Conservation (phyloP, 1,140 invertebrate species). For the Brachionus plicatilis region DNA sequence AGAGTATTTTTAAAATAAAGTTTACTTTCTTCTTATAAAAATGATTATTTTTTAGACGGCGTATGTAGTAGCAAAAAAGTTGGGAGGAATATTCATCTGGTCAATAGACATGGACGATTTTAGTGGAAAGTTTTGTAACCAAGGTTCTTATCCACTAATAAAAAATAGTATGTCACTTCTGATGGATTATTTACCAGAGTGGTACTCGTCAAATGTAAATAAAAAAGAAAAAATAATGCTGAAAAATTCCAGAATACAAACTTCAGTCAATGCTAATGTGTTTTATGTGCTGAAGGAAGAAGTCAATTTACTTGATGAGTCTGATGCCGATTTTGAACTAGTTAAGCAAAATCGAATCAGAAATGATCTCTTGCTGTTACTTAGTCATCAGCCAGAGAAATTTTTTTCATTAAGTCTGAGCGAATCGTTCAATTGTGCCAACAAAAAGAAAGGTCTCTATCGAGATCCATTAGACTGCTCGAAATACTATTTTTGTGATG, state of each 20-base stretch:
- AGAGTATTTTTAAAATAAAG: not conserved
- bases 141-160: constrained; percentile 76
- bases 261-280: not conserved
- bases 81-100: constrained; percentile 49
- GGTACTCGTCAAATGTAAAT: constrained; percentile 14
- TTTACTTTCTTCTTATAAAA: not conserved
- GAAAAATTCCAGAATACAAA: not conserved
- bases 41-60: constrained; percentile 61
- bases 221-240: constrained; percentile 12
- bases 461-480: constrained; percentile 33
- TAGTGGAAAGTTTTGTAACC: constrained; percentile 64
- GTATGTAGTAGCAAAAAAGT: constrained; percentile 72
- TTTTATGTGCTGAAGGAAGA: constrained; percentile 33
- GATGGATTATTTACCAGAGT: constrained; percentile 34
- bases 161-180: constrained; percentile 58
- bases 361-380: constrained; percentile 14
- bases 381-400: constrained; percentile 9
- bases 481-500: constrained; percentile 40
- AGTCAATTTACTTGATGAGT: not conserved
- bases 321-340: constrained; percentile 9
- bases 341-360: constrained; percentile 14
- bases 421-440: not conserved
- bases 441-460: constrained; percentile 7
- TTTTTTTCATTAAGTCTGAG: not conserved
- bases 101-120: constrained; percentile 47